phyloP scores from a whole-genome alignment of 92 coral and sea anemone species.

The Porites rus region DNA sequence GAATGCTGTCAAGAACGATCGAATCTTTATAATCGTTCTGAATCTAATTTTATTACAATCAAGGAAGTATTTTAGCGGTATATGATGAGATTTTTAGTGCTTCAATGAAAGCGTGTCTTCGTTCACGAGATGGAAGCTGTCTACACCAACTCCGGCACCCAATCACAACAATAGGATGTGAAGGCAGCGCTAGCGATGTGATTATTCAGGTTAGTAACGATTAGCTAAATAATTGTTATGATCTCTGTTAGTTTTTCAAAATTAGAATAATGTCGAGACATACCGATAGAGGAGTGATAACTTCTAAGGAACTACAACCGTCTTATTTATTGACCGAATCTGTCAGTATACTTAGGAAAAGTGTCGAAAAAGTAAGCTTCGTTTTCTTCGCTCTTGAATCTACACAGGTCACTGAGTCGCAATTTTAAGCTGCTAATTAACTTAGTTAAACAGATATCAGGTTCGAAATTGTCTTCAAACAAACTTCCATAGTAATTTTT shows the following conservation, averaged over 20 bases:
- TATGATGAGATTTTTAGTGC: background rate
- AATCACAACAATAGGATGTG: conserved; percentile 75
- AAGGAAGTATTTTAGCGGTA: background rate
- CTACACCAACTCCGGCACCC: conserved; percentile 65
- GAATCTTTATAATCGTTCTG: conserved; percentile 1
- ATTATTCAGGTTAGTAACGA: conserved; percentile 57
- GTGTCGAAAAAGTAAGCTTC: too few relatives aligned
- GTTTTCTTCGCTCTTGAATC: too few relatives aligned
- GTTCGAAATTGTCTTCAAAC: too few relatives aligned
- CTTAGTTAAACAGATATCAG: too few relatives aligned
- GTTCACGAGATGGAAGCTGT: conserved; percentile 75
- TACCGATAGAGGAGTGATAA: too few relatives aligned
- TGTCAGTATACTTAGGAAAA: too few relatives aligned
- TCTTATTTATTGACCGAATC: too few relatives aligned
- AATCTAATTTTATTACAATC: background rate
- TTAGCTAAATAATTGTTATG: background rate
- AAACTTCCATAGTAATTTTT: too few relatives aligned
- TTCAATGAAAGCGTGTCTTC: conserved; percentile 78
- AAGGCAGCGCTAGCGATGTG: conserved; percentile 66
- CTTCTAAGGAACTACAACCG: too few relatives aligned
- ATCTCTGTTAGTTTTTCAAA: background rate
- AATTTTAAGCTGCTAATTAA: too few relatives aligned
- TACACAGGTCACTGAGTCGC: too few relatives aligned
- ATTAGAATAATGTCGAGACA: background rate
- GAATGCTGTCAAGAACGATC: conserved; percentile 4